A percentile compares a stretch with the other conserved stretches of the same genome.
These are phyloP conservation scores for Actinia tenebrosa DNA, from an alignment of 64 coral and sea anemone species.

Conservation along the genomic window DNA sequence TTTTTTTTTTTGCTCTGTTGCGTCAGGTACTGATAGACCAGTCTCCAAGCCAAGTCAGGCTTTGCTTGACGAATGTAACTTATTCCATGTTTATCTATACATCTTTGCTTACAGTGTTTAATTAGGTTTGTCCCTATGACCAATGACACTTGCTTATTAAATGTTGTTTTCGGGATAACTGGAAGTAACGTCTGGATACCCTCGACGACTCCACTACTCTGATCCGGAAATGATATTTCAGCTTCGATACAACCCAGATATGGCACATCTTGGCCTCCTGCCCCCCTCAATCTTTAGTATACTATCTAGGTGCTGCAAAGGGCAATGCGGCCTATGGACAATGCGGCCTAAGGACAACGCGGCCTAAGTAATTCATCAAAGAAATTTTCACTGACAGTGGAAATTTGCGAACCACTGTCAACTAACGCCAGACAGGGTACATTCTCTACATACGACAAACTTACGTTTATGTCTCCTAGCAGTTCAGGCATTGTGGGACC, in stretches of 20 bases:
- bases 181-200: not conserved
- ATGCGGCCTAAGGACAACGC: not conserved
- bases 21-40: not conserved
- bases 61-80: not conserved
- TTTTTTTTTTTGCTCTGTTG: not conserved
- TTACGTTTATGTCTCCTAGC: not conserved
- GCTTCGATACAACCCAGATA: constrained; percentile 34
- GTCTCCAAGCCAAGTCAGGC: constrained; percentile 16
- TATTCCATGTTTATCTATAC: not conserved
- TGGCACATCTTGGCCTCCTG: constrained; percentile 24
- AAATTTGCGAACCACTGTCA: not conserved
- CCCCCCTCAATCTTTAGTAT: not conserved
- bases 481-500: not conserved
- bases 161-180: constrained; percentile 17
- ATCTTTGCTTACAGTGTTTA: constrained; percentile 5
- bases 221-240: constrained; percentile 7
- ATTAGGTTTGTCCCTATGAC: constrained; percentile 28
- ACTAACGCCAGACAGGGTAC: not conserved
- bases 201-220: not conserved
- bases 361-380: not conserved
- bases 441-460: not conserved
- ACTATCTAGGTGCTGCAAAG: not conserved
- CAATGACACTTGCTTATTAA: constrained; percentile 30
- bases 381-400: not conserved
- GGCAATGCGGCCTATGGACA: not conserved